Base-by-base conservation (phyloP, 1,140 invertebrate genomes). In the Drosophila willistoni region DNA sequence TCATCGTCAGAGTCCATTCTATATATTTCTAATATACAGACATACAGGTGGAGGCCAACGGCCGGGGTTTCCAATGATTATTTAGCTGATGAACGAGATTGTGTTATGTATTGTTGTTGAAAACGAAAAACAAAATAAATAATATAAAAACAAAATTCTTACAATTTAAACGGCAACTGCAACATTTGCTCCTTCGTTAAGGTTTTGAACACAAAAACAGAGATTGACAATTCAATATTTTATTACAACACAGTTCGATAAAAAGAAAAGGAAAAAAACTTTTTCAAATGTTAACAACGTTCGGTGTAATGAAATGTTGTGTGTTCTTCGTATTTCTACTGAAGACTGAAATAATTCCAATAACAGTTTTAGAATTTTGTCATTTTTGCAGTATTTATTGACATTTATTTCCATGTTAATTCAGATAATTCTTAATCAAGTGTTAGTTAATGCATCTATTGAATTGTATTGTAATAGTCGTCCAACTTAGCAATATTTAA, bases 1-100 rank as follows among this genome's bases (percentile, higher is more conserved):
- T 97, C 96, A 91, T 97, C 96, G 91, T 98, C 97, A 60, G 96
- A 97, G 94, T 98, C 96, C 97, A 98, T 97, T 66, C 68, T 68
- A 13, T 39, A 39, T 13, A 39, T 39, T 4, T 39, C 12, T 39
- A 39, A 13, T 39, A 39, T 39, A 39, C 42, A 56, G 19, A 25
- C 14, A 59, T 10, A 36, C 22, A 25, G 36, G 6, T 13, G 56
- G 14, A 7, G 39, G 17, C 3, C 4, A 19, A 22, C 55, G 44
- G 19, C 61, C 19, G 12, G n/a, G 36, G 34, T 62, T 14, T 47
- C 36, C 3, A 54, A 33, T 61, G 33, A 13, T 34, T 67, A 70
- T 73, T 73, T 66, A 47, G 41, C 33, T 71, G 33, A n/a, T 13
- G 19, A 13, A 39, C 5, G n/a, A 25, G 5, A 5, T 25, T 25